Conservation (phyloP, 2,797 vertebrate species). For the Merluccius polli region DNA sequence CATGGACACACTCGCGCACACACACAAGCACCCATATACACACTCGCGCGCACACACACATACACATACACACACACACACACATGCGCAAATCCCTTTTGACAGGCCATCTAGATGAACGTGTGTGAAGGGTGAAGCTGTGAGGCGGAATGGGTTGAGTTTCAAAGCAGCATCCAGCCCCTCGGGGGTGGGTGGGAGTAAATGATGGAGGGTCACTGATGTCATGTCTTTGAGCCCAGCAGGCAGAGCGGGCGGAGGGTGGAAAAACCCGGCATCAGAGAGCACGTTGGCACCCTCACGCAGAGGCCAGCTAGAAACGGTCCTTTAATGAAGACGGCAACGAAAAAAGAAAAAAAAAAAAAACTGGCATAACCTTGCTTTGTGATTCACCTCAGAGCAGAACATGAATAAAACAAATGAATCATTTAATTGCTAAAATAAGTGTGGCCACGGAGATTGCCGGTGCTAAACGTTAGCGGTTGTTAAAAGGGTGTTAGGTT, state of each 20-base stretch:
- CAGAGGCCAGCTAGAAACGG: conserved; percentile 70
- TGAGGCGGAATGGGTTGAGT: conserved; percentile 1
- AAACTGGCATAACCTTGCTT: conserved; percentile 52
- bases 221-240: background rate
- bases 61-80: background rate
- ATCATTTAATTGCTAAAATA: conserved; percentile 65
- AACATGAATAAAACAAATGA: conserved; percentile 35
- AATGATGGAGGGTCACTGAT: conserved; percentile 11
- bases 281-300: conserved; percentile 60
- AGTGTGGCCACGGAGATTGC: conserved; percentile 57
- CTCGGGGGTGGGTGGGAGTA: conserved; percentile 14
- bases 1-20: too few species aligned
- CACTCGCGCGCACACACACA: too few species aligned
- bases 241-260: background rate
- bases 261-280: conserved; percentile 10
- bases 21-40: too few species aligned
- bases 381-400: conserved; percentile 64
- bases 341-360: conserved; percentile 37
- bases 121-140: background rate
- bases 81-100: background rate
- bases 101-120: background rate
- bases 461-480: conserved; percentile 45
- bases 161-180: background rate
- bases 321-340: conserved; percentile 67
- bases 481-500: conserved; percentile 33